Base-by-base conservation (phyloP, 2,888 invertebrate species). In the Eulithis prunata region DNA sequence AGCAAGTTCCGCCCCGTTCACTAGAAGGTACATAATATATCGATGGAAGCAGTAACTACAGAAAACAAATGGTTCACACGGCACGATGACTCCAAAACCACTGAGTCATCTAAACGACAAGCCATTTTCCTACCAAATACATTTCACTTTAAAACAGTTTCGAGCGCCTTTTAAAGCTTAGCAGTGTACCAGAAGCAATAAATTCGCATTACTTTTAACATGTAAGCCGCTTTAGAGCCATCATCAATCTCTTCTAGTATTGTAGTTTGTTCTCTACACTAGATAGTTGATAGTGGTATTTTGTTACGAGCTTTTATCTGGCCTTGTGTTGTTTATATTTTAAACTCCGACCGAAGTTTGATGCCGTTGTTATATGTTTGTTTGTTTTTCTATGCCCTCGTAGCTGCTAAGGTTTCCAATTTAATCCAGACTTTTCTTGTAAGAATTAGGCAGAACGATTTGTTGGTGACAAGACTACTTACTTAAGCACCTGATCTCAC, bases 231-330 rank as follows among this genome's bases (percentile, higher is more conserved):
- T 66, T 68, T 70, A 68, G 64, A 73, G 72, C 78, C 76, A 74
- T 72, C 84, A 87, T 88, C 85, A 86, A 88, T 87, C 86, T 86
- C 81, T 47, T 75, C 80, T 81, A 82, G 78, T 75, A 75, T 74
- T 73, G 74, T 71, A 59, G 21, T 63, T 65, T 68, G 62, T 66
- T 55, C 55, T 36, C 38, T 38, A 54, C 41, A 54, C 54, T 46
- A 41, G 36, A 57, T 57, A 47, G 32, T 11, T 21, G 21, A 41
- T 57, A 57, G 53, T 56, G 28, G 21, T 57, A 4, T 28, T 57
- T 51, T 56, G 55, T 49, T 47, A 54, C 41, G 4, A 38, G 54
- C 14, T 41, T 54, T 41, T 49, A n/a, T 58, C 21, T 21, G 10
- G n/a, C 11, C 6, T 21, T 21, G 5, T 10, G 11, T 47, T 32